Conservation (phyloP, 2,888 invertebrate species). For the Rhamnusium bicolor region DNA sequence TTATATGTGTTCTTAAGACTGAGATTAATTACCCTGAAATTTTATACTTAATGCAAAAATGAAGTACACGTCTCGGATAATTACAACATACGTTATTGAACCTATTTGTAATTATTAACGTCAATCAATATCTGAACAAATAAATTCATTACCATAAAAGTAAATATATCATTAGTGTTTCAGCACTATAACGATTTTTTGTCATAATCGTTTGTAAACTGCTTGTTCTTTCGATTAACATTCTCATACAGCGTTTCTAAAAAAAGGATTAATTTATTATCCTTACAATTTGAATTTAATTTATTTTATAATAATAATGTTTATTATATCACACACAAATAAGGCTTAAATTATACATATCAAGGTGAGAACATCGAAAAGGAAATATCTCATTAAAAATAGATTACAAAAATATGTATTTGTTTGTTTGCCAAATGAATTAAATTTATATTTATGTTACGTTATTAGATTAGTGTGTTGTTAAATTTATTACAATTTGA, state of each 20-base stretch:
- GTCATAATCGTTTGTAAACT: constrained; percentile 9
- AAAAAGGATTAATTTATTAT: constrained; percentile 25
- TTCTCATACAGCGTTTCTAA: constrained; percentile 8
- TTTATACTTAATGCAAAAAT: constrained; percentile 17
- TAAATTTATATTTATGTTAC: not conserved
- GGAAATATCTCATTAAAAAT: constrained; percentile 31
- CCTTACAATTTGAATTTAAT: constrained; percentile 18
- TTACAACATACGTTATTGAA: constrained; percentile 16
- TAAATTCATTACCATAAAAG: constrained; percentile 28
- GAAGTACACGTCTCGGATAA: constrained; percentile 10
- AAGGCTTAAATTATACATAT: constrained; percentile 6
- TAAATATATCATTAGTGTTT: constrained; percentile 16
- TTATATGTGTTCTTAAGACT: constrained; percentile 7
- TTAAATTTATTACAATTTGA: not conserved
- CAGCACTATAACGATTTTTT: constrained; percentile 14
- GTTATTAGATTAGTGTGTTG: not conserved
- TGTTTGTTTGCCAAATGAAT: not conserved
- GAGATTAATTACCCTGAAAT: constrained; percentile 20
- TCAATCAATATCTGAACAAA: constrained; percentile 23
- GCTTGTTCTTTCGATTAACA: constrained; percentile 1
- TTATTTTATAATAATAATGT: constrained; percentile 19
- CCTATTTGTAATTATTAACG: constrained; percentile 20
- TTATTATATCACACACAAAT: constrained; percentile 26
- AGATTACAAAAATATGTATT: constrained; percentile 19
- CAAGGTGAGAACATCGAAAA: constrained; percentile 1